phyloP scores from a whole-genome alignment of 1,140 invertebrate genomes.

The Apis mellifera region DNA sequence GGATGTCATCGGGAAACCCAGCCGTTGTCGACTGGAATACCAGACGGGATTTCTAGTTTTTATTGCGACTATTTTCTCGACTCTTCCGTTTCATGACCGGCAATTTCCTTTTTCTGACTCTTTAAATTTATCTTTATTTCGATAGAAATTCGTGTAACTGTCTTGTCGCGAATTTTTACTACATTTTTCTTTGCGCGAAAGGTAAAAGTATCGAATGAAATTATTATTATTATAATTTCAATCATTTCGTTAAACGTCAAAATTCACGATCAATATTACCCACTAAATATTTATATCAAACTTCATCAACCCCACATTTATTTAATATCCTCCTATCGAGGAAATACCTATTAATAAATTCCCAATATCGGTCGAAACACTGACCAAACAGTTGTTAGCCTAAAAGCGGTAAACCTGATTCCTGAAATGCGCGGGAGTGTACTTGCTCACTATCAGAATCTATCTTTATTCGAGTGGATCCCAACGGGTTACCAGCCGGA shows the following conservation, averaged over 20 bases:
- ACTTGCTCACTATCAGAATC: constrained; percentile 45
- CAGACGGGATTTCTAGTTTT: constrained; percentile 13
- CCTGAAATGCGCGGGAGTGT: background rate
- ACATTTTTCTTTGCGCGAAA: background rate
- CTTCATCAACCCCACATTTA: too few species aligned
- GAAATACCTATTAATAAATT: background rate
- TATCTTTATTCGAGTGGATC: constrained; percentile 41
- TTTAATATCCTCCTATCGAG: background rate
- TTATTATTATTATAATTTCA: too few species aligned
- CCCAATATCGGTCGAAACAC: background rate
- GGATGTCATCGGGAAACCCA: constrained; percentile 24
- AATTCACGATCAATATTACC: too few species aligned
- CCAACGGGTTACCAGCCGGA: constrained; percentile 31
- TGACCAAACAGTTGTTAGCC: background rate
- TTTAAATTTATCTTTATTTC: background rate
- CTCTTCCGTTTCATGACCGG: background rate
- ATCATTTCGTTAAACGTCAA: too few species aligned
- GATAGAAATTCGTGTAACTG: background rate
- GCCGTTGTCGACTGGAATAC: background rate
- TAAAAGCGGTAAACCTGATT: background rate
- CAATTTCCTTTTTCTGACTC: background rate
- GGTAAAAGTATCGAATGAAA: too few species aligned
- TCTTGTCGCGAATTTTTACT: background rate
- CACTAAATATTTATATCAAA: too few species aligned
- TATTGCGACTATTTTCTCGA: background rate